phyloP scores from a whole-genome alignment of 2,113 vertebrate genomes.

The Tachycineta bicolor region DNA sequence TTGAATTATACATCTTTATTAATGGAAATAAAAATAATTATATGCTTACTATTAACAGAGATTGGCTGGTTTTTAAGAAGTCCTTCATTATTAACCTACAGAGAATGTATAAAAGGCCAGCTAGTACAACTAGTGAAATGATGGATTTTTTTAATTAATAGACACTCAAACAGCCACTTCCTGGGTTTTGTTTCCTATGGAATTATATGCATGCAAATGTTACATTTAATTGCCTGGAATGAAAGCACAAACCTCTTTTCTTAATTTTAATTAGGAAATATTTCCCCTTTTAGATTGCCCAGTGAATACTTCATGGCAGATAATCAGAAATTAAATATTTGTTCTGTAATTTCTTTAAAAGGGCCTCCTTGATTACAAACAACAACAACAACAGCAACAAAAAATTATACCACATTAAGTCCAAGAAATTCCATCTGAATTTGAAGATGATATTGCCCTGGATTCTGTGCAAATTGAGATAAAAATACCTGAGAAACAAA shows the following conservation, averaged over 20 bases:
- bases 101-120: not conserved
- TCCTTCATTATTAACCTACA: not conserved
- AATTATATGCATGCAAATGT: constrained; percentile 35
- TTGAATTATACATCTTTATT: not conserved
- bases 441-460: not conserved
- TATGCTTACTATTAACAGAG: not conserved
- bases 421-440: not conserved
- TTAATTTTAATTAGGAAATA: constrained; percentile 56
- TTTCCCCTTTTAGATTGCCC: constrained; percentile 16
- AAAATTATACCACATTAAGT: not conserved
- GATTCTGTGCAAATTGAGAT: not conserved
- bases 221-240: constrained; percentile 43
- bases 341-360: not conserved
- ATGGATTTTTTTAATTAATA: constrained; percentile 31
- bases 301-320: not conserved
- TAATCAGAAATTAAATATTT: constrained; percentile 42
- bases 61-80: not conserved
- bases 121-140: not conserved
- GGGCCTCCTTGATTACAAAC: not conserved
- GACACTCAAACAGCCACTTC: not conserved
- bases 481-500: not conserved
- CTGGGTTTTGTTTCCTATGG: constrained; percentile 26
- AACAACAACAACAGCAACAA: not conserved
- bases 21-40: not conserved
- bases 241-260: not conserved